These are phyloP conservation scores for Mallotus villosus DNA, from an alignment of 2,797 vertebrate genomes.

Conservation along the genomic window DNA sequence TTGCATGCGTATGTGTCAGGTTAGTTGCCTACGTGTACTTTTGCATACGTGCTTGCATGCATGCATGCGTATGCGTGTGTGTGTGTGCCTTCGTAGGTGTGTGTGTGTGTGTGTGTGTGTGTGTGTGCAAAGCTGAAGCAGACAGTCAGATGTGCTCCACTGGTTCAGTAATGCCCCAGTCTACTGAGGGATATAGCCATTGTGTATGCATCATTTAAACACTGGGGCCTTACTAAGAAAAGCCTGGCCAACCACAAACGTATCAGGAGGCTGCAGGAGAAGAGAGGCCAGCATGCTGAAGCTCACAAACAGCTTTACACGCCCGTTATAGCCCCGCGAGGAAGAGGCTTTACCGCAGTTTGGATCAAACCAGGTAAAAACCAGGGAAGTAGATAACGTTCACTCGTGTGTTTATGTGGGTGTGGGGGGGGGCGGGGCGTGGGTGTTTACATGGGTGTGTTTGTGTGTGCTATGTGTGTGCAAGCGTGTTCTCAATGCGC, in stretches of 20 bases:
- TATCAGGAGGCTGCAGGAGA: slow-evolving; percentile 66
- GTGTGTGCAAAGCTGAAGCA: slow-evolving; percentile 16
- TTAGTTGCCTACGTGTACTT: background rate
- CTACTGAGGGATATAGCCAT: slow-evolving; percentile 26
- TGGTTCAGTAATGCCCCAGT: slow-evolving; percentile 58
- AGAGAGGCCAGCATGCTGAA: slow-evolving; percentile 37
- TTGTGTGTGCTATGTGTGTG: background rate
- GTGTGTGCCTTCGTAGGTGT: background rate
- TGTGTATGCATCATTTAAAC: slow-evolving; percentile 47
- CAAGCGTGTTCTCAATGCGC: background rate
- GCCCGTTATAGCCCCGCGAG: slow-evolving; percentile 55
- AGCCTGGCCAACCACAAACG: slow-evolving; percentile 61
- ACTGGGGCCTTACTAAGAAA: slow-evolving; percentile 48
- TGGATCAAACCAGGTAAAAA: slow-evolving; percentile 31
- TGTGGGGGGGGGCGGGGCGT: background rate
- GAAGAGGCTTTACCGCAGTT: slow-evolving; percentile 42
- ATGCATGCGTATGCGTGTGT: slow-evolving; percentile 1
- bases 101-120: slow-evolving; percentile 6
- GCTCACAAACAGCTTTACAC: slow-evolving; percentile 59
- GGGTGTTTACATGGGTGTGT: background rate
- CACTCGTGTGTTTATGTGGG: background rate
- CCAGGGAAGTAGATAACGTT: background rate
- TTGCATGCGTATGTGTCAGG: background rate
- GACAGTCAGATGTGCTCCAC: slow-evolving; percentile 62
- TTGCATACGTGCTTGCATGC: slow-evolving; percentile 3